Base-by-base conservation (phyloP, 2,113 vertebrate genomes). In the Sigmodon hispidus region DNA sequence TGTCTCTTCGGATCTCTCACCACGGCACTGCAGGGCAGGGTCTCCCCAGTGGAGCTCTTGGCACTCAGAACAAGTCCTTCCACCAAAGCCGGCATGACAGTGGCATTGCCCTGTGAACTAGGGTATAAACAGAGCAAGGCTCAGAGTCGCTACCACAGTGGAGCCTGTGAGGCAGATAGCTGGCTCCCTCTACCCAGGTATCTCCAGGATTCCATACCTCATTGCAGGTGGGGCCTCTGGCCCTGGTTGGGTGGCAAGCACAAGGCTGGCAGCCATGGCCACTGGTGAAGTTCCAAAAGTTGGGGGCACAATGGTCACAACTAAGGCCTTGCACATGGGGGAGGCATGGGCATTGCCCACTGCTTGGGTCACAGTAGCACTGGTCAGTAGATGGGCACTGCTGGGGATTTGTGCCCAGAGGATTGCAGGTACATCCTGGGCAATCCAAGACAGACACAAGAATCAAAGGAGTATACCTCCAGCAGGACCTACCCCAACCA, bases 41-140 rank as follows among this genome's bases (percentile, higher is more conserved):
- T 99, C 98, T 1, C 99, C 99, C 99, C 99, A 99, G 98, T 99
- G 99, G 89, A 99, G 99, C 95, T 99, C 99, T 97, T 99, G 99
- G 97, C 99, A 99, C 93, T 99, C 98, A 0, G 98, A 98, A 93
- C 99, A 99, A 43, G 98, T 99, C 83, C 97, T 99, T 19, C 99
- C 99, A 8, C 99, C 99, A 1, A 99, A 99, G 80, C 99, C 99
- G 0, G 98, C 98, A n/a, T 94, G 99, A 89, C 99, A 99, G 1
- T 99, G 99, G 97, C 99, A 99, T 96, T 99, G 99, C 9, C 99
- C 99, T 3, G 99, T 99, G 96, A 99, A 99, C 99, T 99, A 96
- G 93, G 43, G 16, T 9, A 65, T 43, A 76, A 70, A 97, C 3
- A n/a, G 52, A 57, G 40, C 36, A 50, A 40, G 69, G 52, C 15